Percentiles rank a stretch among this genome's conserved stretches.
phyloP scores from a whole-genome alignment of 2,113 vertebrate species.

The Microcebus tavaratra region DNA sequence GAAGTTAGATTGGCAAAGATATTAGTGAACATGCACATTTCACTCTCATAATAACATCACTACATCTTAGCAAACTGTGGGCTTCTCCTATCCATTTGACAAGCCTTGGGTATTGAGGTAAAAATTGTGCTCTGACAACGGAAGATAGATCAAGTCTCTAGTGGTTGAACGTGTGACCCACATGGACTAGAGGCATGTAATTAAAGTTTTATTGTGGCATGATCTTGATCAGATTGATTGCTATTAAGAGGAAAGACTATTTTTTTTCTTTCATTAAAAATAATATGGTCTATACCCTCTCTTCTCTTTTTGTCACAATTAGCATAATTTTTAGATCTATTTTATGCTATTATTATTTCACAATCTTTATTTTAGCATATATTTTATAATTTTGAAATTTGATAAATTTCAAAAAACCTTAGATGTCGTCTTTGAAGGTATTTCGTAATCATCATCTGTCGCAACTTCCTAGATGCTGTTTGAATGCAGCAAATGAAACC shows the following conservation, averaged over 20 bases:
- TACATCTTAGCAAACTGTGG: background rate
- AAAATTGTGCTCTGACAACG: background rate
- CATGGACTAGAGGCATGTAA: background rate
- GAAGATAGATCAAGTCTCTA: background rate
- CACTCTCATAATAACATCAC: background rate
- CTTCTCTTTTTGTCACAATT: background rate
- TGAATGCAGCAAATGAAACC: too few relatives aligned
- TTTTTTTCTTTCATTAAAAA: background rate
- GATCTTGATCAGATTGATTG: background rate
- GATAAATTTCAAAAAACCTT: background rate
- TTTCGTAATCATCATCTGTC: background rate
- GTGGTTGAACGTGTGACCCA: rapidly evolving
- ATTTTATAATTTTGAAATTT: background rate
- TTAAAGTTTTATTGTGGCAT: background rate
- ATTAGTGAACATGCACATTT: background rate
- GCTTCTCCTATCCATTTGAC: background rate
- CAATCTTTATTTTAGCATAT: background rate
- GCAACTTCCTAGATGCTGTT: background rate
- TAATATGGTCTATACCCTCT: background rate
- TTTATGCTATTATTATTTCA: background rate
- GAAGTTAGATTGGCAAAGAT: background rate
- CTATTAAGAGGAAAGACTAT: background rate
- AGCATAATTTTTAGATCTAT: background rate
- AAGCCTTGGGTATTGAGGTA: background rate
- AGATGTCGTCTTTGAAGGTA: background rate